These are phyloP conservation scores for Microctenopoma stevenorrisi DNA, from an alignment of 2,797 vertebrate genomes.

Conservation along the genomic window DNA sequence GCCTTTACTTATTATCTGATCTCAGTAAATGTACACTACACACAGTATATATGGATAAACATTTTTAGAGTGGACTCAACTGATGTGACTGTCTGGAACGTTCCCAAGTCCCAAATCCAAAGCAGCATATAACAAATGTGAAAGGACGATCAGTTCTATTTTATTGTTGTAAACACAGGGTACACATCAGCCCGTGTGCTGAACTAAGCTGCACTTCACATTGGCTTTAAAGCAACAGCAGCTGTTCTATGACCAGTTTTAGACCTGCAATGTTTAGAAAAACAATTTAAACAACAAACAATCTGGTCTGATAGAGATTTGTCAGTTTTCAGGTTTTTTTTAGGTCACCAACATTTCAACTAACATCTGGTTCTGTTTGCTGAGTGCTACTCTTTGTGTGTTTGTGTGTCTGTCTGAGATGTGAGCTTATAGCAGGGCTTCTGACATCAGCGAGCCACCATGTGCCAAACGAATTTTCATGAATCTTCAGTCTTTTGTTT, in stretches of 20 bases:
- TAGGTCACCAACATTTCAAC: constrained; percentile 3
- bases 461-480: background rate
- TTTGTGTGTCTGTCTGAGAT: constrained; percentile 28
- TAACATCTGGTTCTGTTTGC: background rate
- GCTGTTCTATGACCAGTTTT: background rate
- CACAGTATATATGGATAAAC: no score
- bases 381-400: constrained; percentile 39
- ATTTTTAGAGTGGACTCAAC: no score
- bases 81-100: background rate
- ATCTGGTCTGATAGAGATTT: no score
- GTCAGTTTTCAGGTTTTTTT: background rate
- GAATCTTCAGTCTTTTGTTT: no score
- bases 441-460: constrained; percentile 46
- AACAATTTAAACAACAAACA: background rate
- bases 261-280: background rate
- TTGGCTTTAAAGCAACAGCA: background rate
- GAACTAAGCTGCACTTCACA: no score
- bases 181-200: no score
- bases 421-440: constrained; percentile 45
- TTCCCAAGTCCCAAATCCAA: constrained; percentile 34
- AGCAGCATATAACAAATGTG: constrained; percentile 20
- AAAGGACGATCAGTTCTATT: constrained; percentile 5
- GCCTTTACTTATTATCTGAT: constrained; percentile 10
- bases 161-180: background rate
- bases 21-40: background rate